Evolutionary conservation across 2,888 invertebrate genomes (phyloP).

Genomic region (Deilephila porcellus): DNA sequence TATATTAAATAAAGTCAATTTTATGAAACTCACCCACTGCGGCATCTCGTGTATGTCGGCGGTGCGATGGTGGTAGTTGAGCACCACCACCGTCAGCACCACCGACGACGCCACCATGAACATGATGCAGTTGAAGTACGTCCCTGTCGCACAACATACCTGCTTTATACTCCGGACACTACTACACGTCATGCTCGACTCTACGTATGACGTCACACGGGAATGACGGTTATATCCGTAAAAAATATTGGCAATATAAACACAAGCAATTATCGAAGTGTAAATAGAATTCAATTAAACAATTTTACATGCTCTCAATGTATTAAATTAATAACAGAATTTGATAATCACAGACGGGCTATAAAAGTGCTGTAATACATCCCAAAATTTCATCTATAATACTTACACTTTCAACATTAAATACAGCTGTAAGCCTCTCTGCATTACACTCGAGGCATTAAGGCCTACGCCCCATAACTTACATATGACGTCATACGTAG

Average conservation of each 20-base stretch:
- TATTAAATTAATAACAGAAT: too few species aligned
- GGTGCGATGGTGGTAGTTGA: constrained; percentile 98
- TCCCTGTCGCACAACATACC: constrained; percentile 86
- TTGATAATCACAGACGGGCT: too few species aligned
- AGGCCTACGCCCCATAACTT: constrained; percentile 3
- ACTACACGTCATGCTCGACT: not conserved
- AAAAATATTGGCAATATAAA: too few species aligned
- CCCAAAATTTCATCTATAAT: not conserved
- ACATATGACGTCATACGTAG: not conserved
- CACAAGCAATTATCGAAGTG: not conserved
- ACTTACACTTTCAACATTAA: not conserved
- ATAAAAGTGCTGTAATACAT: too few species aligned
- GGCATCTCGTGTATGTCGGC: constrained; percentile 99
- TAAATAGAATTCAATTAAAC: not conserved
- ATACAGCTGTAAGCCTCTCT: not conserved
- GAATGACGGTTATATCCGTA: not conserved
- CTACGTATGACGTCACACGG: not conserved
- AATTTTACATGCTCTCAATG: too few species aligned
- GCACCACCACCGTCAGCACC: constrained; percentile 97
- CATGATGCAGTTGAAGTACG: constrained; percentile 99
- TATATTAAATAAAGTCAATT: not conserved
- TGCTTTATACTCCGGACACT: not conserved
- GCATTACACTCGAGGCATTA: not conserved
- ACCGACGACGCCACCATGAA: constrained; percentile 99
- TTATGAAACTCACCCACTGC: constrained; percentile 91